Evolutionary conservation across 2,888 invertebrate species (phyloP).

Genomic region (Osmoderma eremita): DNA sequence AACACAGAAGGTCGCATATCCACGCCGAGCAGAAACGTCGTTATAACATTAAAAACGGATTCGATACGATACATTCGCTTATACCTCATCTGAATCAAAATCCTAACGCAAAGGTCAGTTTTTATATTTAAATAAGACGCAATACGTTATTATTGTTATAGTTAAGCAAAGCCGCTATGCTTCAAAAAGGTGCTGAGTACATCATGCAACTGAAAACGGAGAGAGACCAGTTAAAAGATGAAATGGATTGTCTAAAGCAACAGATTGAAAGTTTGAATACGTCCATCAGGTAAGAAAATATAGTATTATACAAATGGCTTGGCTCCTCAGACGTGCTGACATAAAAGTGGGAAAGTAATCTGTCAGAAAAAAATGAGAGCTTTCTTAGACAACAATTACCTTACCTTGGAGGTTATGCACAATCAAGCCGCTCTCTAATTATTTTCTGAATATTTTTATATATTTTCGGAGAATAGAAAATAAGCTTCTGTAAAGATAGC

Average conservation of each 20-base stretch:
- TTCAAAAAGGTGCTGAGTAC: conserved; percentile 96
- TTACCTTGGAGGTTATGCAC: no score
- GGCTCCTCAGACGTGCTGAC: not conserved
- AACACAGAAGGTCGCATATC: conserved; percentile 87
- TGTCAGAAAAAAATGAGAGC: no score
- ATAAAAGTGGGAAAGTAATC: no score
- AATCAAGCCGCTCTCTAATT: no score
- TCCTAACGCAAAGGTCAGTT: conserved; percentile 83
- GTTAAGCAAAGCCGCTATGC: conserved; percentile 95
- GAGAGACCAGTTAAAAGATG: conserved; percentile 85
- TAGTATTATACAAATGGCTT: not conserved
- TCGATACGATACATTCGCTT: conserved; percentile 91
- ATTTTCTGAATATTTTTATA: no score
- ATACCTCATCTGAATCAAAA: conserved; percentile 92
- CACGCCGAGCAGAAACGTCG: conserved; percentile 96
- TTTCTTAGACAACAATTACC: no score
- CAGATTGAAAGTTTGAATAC: conserved; percentile 92
- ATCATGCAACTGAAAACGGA: conserved; percentile 89
- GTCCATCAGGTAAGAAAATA: conserved; percentile 81
- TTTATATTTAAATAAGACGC: not conserved
- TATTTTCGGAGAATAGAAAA: no score
- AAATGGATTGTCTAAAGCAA: conserved; percentile 86
- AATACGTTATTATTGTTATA: conserved; percentile 56
- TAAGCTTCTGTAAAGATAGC: no score
- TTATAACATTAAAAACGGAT: conserved; percentile 96